Conservation (phyloP, 2,797 vertebrate genomes). For the Cyprinodon diabolis region DNA sequence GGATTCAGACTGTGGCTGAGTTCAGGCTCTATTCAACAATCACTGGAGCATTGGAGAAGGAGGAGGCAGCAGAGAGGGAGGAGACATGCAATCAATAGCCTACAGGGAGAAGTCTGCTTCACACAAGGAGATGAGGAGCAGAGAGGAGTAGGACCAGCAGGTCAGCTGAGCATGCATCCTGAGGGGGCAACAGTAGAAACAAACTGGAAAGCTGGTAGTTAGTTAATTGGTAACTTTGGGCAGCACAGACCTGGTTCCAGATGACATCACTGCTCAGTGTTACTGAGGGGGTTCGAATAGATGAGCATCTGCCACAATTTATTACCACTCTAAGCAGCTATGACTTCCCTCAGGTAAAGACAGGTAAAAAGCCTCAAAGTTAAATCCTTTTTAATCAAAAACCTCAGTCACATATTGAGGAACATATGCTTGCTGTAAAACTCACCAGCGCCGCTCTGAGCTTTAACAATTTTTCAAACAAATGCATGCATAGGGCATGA, state of each 20-base stretch:
- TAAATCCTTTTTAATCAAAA: neutral
- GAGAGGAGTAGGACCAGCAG: constrained; percentile 18
- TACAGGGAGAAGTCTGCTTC: constrained; percentile 42
- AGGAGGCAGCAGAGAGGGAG: constrained; percentile 43
- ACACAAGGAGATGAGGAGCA: constrained; percentile 27
- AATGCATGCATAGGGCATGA: neutral
- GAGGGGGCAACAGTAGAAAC: constrained; percentile 35
- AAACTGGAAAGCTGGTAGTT: constrained; percentile 36
- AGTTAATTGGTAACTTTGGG: constrained; percentile 57
- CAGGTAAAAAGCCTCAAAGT: neutral
- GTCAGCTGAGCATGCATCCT: constrained; percentile 26
- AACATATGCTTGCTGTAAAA: neutral
- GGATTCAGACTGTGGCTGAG: constrained; percentile 42
- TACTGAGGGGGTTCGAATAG: constrained; percentile 9
- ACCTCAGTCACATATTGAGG: neutral
- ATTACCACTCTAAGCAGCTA: neutral
- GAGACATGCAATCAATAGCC: constrained; percentile 62
- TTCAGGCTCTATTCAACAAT: constrained; percentile 56
- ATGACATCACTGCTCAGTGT: constrained; percentile 40
- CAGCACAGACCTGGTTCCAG: constrained; percentile 39
- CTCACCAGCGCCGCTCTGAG: neutral
- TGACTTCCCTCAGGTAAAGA: neutral
- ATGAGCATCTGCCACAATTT: neutral
- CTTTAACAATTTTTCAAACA: neutral
- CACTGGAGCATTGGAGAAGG: constrained; percentile 41